These are phyloP conservation scores for Oreochromis grahami DNA, from an alignment of 2,797 vertebrate genomes.

Conservation along the genomic window DNA sequence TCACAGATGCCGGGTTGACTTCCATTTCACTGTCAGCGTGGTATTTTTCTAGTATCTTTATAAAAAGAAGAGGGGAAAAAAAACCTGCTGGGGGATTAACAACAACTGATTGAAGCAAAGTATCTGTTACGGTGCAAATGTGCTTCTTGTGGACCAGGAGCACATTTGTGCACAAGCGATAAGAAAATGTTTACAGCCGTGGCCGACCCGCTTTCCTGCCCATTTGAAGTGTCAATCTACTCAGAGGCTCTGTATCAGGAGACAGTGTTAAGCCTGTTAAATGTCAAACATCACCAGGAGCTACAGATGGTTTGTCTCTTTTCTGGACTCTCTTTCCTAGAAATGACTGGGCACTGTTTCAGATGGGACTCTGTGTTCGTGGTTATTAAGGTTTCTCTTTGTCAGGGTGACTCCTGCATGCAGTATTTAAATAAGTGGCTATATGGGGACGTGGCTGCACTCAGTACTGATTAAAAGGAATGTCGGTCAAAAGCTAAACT, in stretches of 20 bases:
- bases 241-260: constrained; percentile 28
- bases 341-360: neutral
- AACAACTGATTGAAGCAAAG: constrained; percentile 23
- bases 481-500: neutral
- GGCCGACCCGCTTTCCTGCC: constrained; percentile 37
- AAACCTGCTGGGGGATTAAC: constrained; percentile 18
- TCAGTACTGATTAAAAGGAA: neutral
- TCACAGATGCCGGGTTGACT: constrained; percentile 14
- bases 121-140: constrained; percentile 22
- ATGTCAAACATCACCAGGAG: constrained; percentile 50
- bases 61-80: neutral
- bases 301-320: neutral
- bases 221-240: constrained; percentile 57
- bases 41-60: constrained; percentile 23
- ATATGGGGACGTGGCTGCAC: neutral
- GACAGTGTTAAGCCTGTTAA: constrained; percentile 23
- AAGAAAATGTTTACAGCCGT: constrained; percentile 45
- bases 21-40: constrained; percentile 20
- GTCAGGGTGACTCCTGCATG: neutral
- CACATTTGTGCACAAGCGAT: constrained; percentile 50
- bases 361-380: neutral
- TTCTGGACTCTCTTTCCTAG: neutral
- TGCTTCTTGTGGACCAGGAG: constrained; percentile 21
- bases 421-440: neutral
- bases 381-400: neutral